Conservation (phyloP, 2,113 vertebrate species). For the Notothenia coriiceps region DNA sequence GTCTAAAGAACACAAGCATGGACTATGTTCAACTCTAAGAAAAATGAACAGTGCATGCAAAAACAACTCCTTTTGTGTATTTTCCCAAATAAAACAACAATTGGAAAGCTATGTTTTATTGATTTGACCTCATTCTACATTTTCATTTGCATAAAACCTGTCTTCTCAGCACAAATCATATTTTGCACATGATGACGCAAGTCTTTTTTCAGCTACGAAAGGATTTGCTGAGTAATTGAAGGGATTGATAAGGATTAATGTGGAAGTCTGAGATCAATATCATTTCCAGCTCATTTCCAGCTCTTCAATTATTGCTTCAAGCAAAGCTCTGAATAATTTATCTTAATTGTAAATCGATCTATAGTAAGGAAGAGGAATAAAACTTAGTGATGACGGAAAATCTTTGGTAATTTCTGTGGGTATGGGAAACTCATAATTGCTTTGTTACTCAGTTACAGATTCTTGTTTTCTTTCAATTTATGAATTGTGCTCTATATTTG, state of each 20-base stretch:
- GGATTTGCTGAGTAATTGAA: conserved; percentile 59
- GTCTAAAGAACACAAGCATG: too few species aligned
- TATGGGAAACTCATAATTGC: conserved; percentile 35
- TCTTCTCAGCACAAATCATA: neutral
- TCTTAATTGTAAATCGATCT: conserved; percentile 61
- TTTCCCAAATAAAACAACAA: neutral
- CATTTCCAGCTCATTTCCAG: conserved; percentile 61
- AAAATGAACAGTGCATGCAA: too few species aligned
- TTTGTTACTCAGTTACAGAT: conserved; percentile 17
- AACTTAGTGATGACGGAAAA: conserved; percentile 39
- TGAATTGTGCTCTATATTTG: conserved; percentile 1
- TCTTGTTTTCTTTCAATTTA: neutral
- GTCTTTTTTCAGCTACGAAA: conserved; percentile 23
- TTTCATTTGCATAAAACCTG: neutral
- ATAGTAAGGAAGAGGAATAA: conserved; percentile 31
- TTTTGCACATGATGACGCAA: conserved; percentile 21
- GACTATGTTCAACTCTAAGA: too few species aligned
- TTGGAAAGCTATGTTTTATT: neutral
- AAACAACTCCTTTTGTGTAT: neutral
- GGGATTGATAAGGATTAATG: conserved; percentile 60
- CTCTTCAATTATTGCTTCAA: conserved; percentile 56
- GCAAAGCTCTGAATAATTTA: conserved; percentile 60
- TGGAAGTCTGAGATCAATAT: conserved; percentile 59
- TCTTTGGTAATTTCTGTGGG: conserved; percentile 19
- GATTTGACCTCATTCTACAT: neutral